Evolutionary conservation across 2,888 invertebrate species (phyloP).

Genomic region (Minunthozetes semirufus): DNA sequence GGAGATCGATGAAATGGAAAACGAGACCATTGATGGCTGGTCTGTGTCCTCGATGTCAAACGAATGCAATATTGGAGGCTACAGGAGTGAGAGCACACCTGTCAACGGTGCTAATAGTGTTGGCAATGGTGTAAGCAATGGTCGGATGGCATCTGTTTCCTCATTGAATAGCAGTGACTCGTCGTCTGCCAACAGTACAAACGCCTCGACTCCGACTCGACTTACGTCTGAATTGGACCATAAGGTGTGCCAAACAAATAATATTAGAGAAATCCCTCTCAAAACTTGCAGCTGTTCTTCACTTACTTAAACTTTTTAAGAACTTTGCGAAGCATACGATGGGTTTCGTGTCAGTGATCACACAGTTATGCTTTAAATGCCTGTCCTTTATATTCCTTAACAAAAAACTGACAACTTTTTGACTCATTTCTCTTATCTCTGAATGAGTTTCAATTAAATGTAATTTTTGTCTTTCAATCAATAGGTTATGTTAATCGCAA

Average conservation of each 20-base stretch:
- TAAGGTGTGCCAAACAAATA: constrained; percentile 27
- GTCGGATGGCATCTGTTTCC: constrained; percentile 24
- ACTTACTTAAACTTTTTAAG: neutral
- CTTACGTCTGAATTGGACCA: constrained; percentile 37
- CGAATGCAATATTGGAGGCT: neutral
- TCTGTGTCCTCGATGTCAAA: constrained; percentile 19
- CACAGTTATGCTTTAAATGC: neutral
- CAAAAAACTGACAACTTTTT: neutral
- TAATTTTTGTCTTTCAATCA: constrained; percentile 15
- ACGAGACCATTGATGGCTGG: constrained; percentile 25
- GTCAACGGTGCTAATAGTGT: neutral
- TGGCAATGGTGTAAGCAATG: neutral
- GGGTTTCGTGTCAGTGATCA: constrained; percentile 4
- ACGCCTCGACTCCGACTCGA: constrained; percentile 35
- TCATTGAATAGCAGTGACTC: neutral
- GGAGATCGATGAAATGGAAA: constrained; percentile 61
- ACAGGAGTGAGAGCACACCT: neutral
- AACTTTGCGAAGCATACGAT: constrained; percentile 3
- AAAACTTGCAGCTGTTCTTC: constrained; percentile 7
- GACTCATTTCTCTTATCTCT: neutral
- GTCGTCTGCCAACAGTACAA: constrained; percentile 7
- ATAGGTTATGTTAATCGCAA: constrained; percentile 44
- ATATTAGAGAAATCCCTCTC: neutral
- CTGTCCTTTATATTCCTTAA: neutral
- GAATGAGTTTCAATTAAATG: too few species aligned